phyloP scores from a whole-genome alignment of 2,113 vertebrate genomes.

The Trogon melanurus region DNA sequence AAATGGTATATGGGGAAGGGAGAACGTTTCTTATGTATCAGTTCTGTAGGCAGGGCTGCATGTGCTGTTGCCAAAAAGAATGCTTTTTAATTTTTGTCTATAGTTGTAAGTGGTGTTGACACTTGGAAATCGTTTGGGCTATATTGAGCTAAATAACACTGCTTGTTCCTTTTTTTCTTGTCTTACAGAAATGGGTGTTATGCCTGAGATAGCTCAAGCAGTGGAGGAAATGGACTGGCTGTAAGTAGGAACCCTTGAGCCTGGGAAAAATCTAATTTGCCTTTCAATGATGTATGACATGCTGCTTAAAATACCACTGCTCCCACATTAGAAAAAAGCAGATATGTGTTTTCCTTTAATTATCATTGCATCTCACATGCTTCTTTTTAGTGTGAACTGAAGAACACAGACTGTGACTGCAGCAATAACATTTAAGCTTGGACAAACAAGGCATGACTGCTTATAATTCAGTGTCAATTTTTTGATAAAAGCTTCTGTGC shows the following conservation, averaged over 20 bases:
- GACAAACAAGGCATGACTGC: neutral
- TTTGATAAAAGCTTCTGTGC: neutral
- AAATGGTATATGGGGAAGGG: neutral
- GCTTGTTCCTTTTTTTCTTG: neutral
- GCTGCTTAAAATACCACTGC: neutral
- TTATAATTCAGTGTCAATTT: neutral
- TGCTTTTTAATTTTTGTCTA: neutral
- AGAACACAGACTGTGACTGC: neutral
- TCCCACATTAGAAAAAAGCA: neutral
- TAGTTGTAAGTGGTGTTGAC: neutral
- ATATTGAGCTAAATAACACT: neutral
- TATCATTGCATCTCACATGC: accelerated
- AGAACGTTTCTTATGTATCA: accelerated
- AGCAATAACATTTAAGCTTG: neutral
- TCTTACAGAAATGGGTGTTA: constrained; percentile 93
- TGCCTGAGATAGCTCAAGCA: constrained; percentile 98
- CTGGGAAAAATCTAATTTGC: neutral
- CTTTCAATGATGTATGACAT: neutral
- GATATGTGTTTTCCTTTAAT: neutral
- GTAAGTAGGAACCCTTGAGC: constrained; percentile 79
- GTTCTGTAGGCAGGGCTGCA: neutral
- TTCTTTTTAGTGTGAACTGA: neutral
- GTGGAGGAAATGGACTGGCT: constrained; percentile 99
- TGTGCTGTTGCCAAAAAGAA: neutral
- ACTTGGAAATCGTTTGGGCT: neutral